A percentile compares a stretch with the other conserved stretches of the same genome.
phyloP scores from a whole-genome alignment of 2,113 vertebrate species.

The Falco punctatus region DNA sequence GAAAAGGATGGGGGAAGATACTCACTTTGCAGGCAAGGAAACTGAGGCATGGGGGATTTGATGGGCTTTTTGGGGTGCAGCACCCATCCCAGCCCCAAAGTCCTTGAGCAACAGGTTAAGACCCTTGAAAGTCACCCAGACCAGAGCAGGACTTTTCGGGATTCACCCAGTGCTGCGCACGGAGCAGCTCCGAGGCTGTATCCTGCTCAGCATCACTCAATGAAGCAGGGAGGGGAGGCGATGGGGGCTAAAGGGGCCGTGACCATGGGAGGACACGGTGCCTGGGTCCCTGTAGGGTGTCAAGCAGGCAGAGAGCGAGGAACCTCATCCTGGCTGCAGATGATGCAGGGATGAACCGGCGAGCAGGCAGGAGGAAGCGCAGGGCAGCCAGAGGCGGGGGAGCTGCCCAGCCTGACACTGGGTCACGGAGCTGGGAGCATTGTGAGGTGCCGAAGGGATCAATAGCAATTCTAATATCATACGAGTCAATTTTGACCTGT shows the following conservation, averaged over 20 bases:
- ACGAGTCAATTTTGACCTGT: slow-evolving; percentile 72
- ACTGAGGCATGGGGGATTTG: neutral
- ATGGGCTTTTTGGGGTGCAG: neutral
- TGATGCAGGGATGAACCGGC: neutral
- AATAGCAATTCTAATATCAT: slow-evolving; percentile 75
- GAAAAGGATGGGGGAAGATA: neutral
- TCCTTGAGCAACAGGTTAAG: neutral
- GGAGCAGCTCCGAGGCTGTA: neutral
- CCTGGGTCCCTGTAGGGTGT: accelerated
- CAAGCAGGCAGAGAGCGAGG: accelerated
- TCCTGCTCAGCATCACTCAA: neutral
- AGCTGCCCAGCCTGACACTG: neutral
- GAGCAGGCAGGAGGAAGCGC: neutral
- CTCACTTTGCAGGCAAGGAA: neutral
- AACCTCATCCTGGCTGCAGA: accelerated
- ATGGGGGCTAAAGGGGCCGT: accelerated
- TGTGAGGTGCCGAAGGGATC: slow-evolving; percentile 69
- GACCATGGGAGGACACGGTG: accelerated
- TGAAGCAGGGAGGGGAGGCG: accelerated
- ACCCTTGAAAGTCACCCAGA: neutral
- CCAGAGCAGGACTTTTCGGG: accelerated
- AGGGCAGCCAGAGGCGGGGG: neutral
- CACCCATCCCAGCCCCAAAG: neutral
- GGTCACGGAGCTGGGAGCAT: slow-evolving; percentile 40
- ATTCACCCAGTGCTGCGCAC: neutral